These are phyloP conservation scores for Lichenostomus cassidix DNA, from an alignment of 2,113 vertebrate genomes.

Conservation along the genomic window DNA sequence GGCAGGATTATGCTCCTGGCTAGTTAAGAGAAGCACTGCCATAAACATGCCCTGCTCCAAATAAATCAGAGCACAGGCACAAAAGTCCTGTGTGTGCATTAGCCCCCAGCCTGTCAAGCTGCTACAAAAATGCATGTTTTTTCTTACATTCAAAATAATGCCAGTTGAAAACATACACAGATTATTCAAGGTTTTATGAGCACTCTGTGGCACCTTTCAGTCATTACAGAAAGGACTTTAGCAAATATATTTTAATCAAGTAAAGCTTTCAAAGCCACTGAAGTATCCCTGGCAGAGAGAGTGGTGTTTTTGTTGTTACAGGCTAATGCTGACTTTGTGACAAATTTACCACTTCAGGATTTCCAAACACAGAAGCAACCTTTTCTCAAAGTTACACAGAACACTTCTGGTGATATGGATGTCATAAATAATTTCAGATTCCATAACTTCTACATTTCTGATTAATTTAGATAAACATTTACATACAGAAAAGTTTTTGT, in stretches of 20 bases:
- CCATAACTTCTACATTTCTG: not conserved
- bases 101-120: not conserved
- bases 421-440: not conserved
- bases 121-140: not conserved
- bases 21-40: not conserved
- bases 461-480: not conserved
- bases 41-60: not conserved
- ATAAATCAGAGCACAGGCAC: not conserved
- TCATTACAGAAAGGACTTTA: not conserved
- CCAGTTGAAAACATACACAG: not conserved
- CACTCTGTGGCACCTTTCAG: not conserved
- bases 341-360: not conserved
- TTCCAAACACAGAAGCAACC: not conserved
- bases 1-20: slow-evolving; percentile 18
- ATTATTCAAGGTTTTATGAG: not conserved
- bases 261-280: not conserved
- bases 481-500: not conserved
- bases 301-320: not conserved
- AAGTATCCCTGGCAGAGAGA: not conserved
- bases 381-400: not conserved
- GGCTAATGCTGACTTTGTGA: not conserved
- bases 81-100: not conserved
- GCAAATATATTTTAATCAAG: not conserved
- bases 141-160: not conserved
- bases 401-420: not conserved